Conservation (phyloP, 2,888 invertebrate genomes). For the Lycocerus yunnanus region DNA sequence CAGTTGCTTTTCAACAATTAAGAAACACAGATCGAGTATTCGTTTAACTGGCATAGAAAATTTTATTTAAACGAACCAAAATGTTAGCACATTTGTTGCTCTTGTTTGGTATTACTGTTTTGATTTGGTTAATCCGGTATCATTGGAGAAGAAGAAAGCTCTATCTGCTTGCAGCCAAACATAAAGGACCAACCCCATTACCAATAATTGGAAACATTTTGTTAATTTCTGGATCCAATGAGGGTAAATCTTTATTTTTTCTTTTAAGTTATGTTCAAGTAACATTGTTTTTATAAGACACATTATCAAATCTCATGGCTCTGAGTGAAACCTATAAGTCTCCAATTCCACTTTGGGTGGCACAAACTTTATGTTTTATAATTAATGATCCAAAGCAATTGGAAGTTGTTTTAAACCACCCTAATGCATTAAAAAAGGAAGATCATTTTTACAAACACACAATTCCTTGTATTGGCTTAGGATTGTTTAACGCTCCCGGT, state of each 20-base stretch:
- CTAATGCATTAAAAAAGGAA: conserved; percentile 29
- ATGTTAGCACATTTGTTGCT: too few species aligned
- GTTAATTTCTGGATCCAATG: conserved; percentile 36
- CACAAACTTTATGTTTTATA: conserved; percentile 11
- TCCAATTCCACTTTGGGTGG: conserved; percentile 24
- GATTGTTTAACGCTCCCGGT: conserved; percentile 36
- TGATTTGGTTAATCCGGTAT: conserved; percentile 35
- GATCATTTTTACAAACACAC: conserved; percentile 25
- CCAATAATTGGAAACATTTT: conserved; percentile 42
- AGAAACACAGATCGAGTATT: too few species aligned
- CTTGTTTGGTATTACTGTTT: conserved; percentile 4
- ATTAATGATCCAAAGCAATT: conserved; percentile 28
- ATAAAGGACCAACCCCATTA: conserved; percentile 38
- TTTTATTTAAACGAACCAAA: too few species aligned
- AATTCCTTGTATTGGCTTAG: conserved; percentile 23
- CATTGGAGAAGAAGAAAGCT: conserved; percentile 39
- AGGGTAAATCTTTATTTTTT: conserved; percentile 3
- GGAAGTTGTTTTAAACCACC: conserved; percentile 29
- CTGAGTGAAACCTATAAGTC: not conserved
- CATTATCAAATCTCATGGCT: not conserved
- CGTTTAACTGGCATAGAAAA: too few species aligned
- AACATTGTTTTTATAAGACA: too few species aligned
- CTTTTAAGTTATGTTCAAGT: too few species aligned
- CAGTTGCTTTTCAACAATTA: too few species aligned
- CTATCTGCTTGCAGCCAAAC: conserved; percentile 33